Base-by-base conservation (phyloP, 2,888 invertebrate genomes). In the Sicus ferrugineus region DNA sequence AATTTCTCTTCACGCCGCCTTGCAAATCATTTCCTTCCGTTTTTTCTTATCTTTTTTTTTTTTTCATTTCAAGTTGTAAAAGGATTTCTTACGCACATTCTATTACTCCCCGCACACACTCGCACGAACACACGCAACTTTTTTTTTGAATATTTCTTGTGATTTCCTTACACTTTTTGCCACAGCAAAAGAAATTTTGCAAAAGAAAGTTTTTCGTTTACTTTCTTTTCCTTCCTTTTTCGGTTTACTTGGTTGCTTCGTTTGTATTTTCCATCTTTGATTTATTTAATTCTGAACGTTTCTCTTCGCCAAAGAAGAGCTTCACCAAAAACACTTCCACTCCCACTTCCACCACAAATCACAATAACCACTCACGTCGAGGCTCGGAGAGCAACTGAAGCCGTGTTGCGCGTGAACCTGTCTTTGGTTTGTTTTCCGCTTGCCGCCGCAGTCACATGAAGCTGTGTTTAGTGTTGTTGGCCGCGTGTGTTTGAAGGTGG, bases 321-420 rank as follows among this genome's bases (percentile, higher is more conserved):
- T n/a, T n/a, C n/a, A n/a, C n/a, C n/a, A n/a, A n/a, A n/a, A n/a
- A n/a, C n/a, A n/a, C n/a, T n/a, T n/a, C 31, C 9, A n/a, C 26
- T 73, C 67, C 72, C 75, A 19, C 50, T 52, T 52, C 19, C 23
- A 34, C 34, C 34, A 7, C 34, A 73, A 72, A 68, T 68, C 75
- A 0, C 7, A 74, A 76, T 76, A 70, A 82, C 81, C 82, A 79
- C 82, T 69, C 80, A 82, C 83, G 81, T 79, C 81, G 81, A 82
- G 82, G 82, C 83, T 83, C 81, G 76, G 79, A 81, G 83, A 83
- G 83, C 83, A 81, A 83, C 83, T 83, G 77, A 82, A 75, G 74
- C 72, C 72, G 69, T 48, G 63, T 46, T 63, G 63, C 63, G 63
- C 65, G 65, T 65, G 65, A 65, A 65, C 65, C 65, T 58, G 56